phyloP scores from a whole-genome alignment of 2,888 invertebrate genomes.

The Macaria liturata region DNA sequence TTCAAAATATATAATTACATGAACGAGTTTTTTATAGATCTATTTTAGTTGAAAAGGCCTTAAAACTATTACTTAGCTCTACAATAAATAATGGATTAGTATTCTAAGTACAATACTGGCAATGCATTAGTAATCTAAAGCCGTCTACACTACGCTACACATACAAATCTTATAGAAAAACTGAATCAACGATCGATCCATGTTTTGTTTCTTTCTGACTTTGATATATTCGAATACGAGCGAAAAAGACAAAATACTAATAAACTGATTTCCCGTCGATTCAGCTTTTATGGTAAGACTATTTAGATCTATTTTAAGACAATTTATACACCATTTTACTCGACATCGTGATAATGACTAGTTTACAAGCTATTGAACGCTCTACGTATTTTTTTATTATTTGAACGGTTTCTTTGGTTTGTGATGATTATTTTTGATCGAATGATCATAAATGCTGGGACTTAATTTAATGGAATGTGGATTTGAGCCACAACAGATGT shows the following conservation, averaged over 20 bases:
- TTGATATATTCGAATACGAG: too few species aligned
- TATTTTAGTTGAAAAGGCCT: background rate
- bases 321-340: slow-evolving; percentile 31
- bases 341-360: slow-evolving; percentile 29
- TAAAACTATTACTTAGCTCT: background rate
- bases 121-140: slow-evolving; percentile 20
- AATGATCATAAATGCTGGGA: background rate
- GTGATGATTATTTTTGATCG: too few species aligned
- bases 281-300: too few species aligned
- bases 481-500: slow-evolving; percentile 14
- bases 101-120: slow-evolving; percentile 35
- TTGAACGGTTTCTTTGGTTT: slow-evolving; percentile 32
- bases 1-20: too few species aligned
- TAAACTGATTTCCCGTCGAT: too few species aligned
- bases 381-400: slow-evolving; percentile 25
- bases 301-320: slow-evolving; percentile 23
- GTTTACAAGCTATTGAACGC: slow-evolving; percentile 29
- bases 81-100: slow-evolving; percentile 26
- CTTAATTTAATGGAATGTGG: slow-evolving; percentile 30
- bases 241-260: too few species aligned
- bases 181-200: too few species aligned
- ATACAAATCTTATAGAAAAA: background rate
- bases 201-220: too few species aligned
- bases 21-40: too few species aligned
- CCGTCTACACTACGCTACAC: slow-evolving; percentile 29